Evolutionary conservation across 2,113 vertebrate genomes (phyloP).

Genomic region (Paratilapia polleni): DNA sequence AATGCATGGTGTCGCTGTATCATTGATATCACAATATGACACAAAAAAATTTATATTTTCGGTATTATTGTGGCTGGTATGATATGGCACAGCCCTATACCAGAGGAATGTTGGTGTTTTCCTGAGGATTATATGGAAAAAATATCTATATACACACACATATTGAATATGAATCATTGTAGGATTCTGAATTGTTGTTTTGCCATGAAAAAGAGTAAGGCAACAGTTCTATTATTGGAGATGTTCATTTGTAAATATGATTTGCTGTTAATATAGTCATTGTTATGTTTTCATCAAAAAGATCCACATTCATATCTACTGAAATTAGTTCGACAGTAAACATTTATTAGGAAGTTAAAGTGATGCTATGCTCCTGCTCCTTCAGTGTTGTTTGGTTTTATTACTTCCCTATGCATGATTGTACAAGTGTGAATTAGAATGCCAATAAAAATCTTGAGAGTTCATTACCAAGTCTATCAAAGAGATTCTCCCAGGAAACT

Average conservation of each 20-base stretch:
- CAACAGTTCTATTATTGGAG: not conserved
- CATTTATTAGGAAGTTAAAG: conserved; percentile 4
- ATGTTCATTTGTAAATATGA: not conserved
- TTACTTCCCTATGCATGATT: not conserved
- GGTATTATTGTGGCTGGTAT: no score
- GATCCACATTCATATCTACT: not conserved
- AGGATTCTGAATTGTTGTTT: not conserved
- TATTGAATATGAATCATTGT: not conserved
- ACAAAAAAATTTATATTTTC: no score
- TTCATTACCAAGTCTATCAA: conserved; percentile 21
- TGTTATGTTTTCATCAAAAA: not conserved
- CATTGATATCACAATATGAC: not conserved
- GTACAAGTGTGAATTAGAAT: conserved; percentile 13
- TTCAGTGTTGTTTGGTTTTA: conserved; percentile 7
- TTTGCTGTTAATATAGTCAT: not conserved
- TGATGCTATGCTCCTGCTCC: not conserved
- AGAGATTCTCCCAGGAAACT: conserved; percentile 1
- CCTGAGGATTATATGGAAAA: no score
- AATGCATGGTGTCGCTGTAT: not conserved
- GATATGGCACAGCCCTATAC: no score
- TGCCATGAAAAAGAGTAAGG: not conserved
- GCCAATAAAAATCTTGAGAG: not conserved
- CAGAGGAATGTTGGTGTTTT: no score
- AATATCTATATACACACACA: not conserved
- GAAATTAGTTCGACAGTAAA: not conserved